These are phyloP conservation scores for Elysia crispata DNA, from an alignment of 2,888 invertebrate genomes.

Conservation along the genomic window DNA sequence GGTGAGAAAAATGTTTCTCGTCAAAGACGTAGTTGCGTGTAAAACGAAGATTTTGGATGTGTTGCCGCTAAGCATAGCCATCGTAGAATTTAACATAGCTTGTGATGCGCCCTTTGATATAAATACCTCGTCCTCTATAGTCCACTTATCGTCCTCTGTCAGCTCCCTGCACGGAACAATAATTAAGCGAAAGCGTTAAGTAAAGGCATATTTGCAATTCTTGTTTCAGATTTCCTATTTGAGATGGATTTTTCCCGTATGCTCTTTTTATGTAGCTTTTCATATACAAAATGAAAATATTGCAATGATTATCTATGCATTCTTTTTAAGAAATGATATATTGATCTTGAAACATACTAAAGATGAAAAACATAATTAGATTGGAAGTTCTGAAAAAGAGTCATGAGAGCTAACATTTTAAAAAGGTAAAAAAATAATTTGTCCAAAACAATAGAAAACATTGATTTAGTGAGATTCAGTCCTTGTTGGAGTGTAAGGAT, in stretches of 20 bases:
- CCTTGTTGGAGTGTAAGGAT: no score
- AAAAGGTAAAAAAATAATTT: not conserved
- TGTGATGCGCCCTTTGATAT: conserved; percentile 55
- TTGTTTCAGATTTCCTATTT: no score
- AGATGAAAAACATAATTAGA: no score
- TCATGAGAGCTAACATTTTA: not conserved
- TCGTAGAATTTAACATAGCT: conserved; percentile 51
- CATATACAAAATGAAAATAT: no score
- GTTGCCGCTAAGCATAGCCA: conserved; percentile 54
- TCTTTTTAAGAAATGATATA: no score
- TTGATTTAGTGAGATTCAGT: not conserved
- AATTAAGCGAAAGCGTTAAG: not conserved
- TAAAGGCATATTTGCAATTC: no score
- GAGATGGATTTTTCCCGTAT: no score
- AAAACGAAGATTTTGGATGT: conserved; percentile 68
- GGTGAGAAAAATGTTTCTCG: conserved; percentile 62
- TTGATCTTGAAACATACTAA: no score
- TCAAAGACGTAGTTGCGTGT: conserved; percentile 64
- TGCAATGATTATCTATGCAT: no score
- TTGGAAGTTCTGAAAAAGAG: not conserved
- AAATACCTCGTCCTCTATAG: conserved; percentile 63
- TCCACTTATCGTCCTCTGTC: conserved; percentile 65
- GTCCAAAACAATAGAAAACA: not conserved
- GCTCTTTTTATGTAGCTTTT: no score
- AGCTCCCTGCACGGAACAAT: conserved; percentile 56